Percentiles rank a stretch among this genome's conserved stretches.
Conservation (phyloP, 2,888 invertebrate species). For the Polydrusus tereticollis region DNA sequence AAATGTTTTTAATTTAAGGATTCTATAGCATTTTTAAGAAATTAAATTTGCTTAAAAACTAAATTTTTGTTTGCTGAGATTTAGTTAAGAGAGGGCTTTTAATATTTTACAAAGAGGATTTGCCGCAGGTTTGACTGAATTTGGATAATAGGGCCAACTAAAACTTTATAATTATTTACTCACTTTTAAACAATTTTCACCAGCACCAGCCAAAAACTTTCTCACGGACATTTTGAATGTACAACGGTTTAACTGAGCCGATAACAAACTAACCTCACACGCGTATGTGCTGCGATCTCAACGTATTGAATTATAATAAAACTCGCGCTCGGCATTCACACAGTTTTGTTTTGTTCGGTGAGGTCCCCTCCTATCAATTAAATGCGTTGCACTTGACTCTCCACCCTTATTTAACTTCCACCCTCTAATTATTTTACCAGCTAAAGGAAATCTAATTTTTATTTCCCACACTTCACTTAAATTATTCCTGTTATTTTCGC, state of each 20-base stretch:
- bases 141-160: background rate
- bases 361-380: constrained; percentile 46
- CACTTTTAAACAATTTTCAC: constrained; percentile 61
- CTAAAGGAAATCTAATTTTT: constrained; percentile 54
- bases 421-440: constrained; percentile 61
- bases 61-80: too few species aligned
- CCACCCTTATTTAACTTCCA: constrained; percentile 50
- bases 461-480: constrained; percentile 55
- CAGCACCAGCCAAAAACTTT: constrained; percentile 57
- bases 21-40: too few species aligned
- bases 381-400: constrained; percentile 47
- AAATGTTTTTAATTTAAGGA: too few species aligned
- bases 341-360: constrained; percentile 45
- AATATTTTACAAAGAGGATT: too few species aligned
- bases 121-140: too few species aligned
- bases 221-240: constrained; percentile 55
- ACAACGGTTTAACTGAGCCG: constrained; percentile 1
- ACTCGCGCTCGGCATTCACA: constrained; percentile 29
- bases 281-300: constrained; percentile 16
- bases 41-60: too few species aligned
- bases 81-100: too few species aligned
- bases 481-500: constrained; percentile 44
- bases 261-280: constrained; percentile 9
- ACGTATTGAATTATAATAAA: constrained; percentile 44
- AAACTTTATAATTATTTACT: constrained; percentile 31